phyloP scores from a whole-genome alignment of 2,113 vertebrate genomes.

The Gadus chalcogrammus region DNA sequence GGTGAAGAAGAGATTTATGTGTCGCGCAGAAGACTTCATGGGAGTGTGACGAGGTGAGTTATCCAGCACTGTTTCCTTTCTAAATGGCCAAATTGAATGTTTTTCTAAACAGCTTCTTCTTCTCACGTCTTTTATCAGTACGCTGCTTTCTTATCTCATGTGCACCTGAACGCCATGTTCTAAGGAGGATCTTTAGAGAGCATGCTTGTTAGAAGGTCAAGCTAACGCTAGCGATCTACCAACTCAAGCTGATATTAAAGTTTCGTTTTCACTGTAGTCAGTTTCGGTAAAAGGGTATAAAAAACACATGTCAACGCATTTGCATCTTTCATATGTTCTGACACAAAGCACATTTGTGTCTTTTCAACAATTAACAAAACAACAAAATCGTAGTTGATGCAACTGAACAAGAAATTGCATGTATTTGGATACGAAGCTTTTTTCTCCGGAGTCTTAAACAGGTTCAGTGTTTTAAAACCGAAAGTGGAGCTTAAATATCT shows the following conservation, averaged over 20 bases:
- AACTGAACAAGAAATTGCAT: neutral
- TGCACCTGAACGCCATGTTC: too few relatives aligned
- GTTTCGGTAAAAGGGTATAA: too few relatives aligned
- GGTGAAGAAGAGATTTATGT: neutral
- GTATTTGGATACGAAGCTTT: too few relatives aligned
- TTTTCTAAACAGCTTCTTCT: neutral
- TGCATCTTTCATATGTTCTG: neutral
- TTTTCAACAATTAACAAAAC: neutral
- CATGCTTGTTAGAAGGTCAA: slow-evolving; percentile 3
- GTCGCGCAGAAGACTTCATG: too few relatives aligned
- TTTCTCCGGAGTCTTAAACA: too few relatives aligned
- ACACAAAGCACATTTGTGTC: neutral
- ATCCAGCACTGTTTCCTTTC: neutral
- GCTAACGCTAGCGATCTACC: neutral
- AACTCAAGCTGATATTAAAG: too few relatives aligned
- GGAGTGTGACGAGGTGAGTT: slow-evolving; percentile 4
- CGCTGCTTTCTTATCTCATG: neutral
- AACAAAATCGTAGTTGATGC: neutral
- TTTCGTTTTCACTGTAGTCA: too few relatives aligned
- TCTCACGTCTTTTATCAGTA: neutral
- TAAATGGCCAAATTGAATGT: neutral
- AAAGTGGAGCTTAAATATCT: too few relatives aligned
- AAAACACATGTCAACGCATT: too few relatives aligned
- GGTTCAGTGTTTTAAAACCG: too few relatives aligned
- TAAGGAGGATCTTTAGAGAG: neutral